These are phyloP conservation scores for Elephas maximus DNA, from an alignment of 2,113 vertebrate species.

Conservation along the genomic window DNA sequence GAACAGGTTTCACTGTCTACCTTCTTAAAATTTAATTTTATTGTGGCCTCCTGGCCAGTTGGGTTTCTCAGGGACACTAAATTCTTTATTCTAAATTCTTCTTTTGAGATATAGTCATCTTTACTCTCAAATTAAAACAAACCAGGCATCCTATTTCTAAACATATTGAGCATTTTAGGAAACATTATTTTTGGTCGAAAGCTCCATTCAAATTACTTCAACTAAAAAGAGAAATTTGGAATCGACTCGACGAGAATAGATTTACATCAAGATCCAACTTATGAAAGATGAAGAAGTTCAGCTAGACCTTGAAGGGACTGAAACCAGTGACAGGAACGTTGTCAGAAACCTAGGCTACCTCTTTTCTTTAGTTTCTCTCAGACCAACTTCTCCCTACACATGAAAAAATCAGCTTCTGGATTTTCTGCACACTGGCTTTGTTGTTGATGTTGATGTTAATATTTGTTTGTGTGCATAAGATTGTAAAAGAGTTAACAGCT, in stretches of 20 bases:
- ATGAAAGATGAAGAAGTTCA: not conserved
- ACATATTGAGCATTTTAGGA: not conserved
- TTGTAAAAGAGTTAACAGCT: not conserved
- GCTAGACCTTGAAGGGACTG: not conserved
- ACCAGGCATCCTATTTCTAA: not conserved
- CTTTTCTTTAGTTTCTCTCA: not conserved
- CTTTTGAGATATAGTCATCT: not conserved
- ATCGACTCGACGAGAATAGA: too few relatives aligned
- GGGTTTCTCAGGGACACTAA: not conserved
- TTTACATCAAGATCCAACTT: not conserved
- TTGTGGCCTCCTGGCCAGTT: not conserved
- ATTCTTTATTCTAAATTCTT: not conserved
- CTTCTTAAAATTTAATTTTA: not conserved
- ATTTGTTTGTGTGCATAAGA: not conserved
- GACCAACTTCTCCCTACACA: not conserved
- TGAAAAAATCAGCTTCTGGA: not conserved
- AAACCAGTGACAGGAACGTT: not conserved
- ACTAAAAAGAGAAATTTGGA: not conserved
- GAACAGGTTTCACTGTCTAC: not conserved
- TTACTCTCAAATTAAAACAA: not conserved
- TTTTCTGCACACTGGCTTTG: not conserved
- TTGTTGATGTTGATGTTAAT: not conserved
- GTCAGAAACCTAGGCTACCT: too few relatives aligned
- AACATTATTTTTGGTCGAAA: constrained; percentile 2
- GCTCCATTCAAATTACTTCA: not conserved